Evolutionary conservation across 2,888 invertebrate species (phyloP), one percentile per base, ranked within the genome.

Genomic region (Deilephila porcellus): DNA sequence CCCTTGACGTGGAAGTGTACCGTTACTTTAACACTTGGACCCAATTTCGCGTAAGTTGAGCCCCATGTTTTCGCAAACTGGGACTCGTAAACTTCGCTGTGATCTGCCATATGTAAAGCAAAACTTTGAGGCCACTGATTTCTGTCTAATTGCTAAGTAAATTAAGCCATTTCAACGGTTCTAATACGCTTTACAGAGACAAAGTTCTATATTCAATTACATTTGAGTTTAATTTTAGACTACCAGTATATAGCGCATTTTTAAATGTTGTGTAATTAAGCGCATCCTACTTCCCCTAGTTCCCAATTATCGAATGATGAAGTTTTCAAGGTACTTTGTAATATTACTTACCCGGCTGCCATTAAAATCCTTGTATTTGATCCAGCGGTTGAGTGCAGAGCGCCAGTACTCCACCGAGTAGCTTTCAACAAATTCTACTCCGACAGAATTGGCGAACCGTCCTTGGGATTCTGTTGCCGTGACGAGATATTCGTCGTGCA

Each of bases 401-500:
- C 98, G 95, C 96, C 97, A 97, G 89, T 98, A 98, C 85, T 98
- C 98, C 34, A 98, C 94, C 72, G 96, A 95, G 90, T 98, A 98
- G 76, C 96, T 96, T 85, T 98, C 98, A 0, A 98, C 97, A 87
- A 96, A 98, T 85, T 98, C 98, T 76, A 97, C 97, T 37, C 98
- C 98, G 80, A 98, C 96, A 0, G 98, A 98, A 87, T 98, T 98
- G 32, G 98, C 98, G 86, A 98, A 98, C 71, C 98, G 96, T 29
- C 98, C 98, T 88, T 98, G 98, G 1, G 98, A 98, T 86, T 98
- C 98, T 0, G 97, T 97, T 91, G 96, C 97, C 0, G 98, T 98
- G 84, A 98, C 96, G 82, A 98, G 95, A 88, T 97, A 97, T 83
- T 97, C 96, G 74, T 95, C 95, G 29, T 95, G 95, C 63, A 98